These are phyloP conservation scores for Lerema accius DNA, from an alignment of 1,140 invertebrate species.

Conservation along the genomic window DNA sequence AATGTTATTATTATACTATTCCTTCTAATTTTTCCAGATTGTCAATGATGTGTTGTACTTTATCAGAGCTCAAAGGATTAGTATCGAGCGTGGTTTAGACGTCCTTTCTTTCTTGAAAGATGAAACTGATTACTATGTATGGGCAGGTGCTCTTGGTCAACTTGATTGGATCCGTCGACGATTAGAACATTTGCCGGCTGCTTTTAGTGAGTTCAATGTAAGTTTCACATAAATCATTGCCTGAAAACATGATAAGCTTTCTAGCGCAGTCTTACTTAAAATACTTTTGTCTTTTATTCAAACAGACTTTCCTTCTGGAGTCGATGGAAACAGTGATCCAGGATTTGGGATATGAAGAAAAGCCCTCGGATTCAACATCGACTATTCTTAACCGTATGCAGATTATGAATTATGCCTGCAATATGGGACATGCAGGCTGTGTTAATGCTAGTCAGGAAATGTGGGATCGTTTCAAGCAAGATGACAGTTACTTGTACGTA, in stretches of 20 bases:
- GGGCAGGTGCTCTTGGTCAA: constrained; percentile 84
- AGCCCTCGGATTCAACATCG: constrained; percentile 60
- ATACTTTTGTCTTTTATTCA: constrained; percentile 18
- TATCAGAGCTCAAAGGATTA: constrained; percentile 71
- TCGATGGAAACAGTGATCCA: constrained; percentile 71
- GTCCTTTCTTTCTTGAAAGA: constrained; percentile 84
- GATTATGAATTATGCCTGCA: constrained; percentile 83
- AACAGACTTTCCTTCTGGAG: constrained; percentile 75
- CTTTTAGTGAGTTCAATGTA: constrained; percentile 57
- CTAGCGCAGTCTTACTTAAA: too few relatives aligned
- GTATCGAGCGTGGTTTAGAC: constrained; percentile 81
- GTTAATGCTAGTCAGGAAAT: constrained; percentile 73
- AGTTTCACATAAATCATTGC: too few relatives aligned
- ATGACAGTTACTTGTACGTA: constrained; percentile 59
- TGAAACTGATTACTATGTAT: constrained; percentile 86
- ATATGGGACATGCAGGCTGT: constrained; percentile 81
- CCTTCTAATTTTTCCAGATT: constrained; percentile 68
- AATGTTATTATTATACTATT: too few relatives aligned
- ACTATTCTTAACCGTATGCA: constrained; percentile 77
- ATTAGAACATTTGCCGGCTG: constrained; percentile 58
- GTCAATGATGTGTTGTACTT: constrained; percentile 90
- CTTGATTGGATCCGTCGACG: constrained; percentile 80
- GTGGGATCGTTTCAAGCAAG: constrained; percentile 75
- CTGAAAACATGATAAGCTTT: too few relatives aligned
- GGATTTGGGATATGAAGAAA: constrained; percentile 72